Percentiles rank a stretch among this genome's conserved stretches.
phyloP scores from a whole-genome alignment of 1,140 invertebrate species.

The Euwallacea fornicatus region DNA sequence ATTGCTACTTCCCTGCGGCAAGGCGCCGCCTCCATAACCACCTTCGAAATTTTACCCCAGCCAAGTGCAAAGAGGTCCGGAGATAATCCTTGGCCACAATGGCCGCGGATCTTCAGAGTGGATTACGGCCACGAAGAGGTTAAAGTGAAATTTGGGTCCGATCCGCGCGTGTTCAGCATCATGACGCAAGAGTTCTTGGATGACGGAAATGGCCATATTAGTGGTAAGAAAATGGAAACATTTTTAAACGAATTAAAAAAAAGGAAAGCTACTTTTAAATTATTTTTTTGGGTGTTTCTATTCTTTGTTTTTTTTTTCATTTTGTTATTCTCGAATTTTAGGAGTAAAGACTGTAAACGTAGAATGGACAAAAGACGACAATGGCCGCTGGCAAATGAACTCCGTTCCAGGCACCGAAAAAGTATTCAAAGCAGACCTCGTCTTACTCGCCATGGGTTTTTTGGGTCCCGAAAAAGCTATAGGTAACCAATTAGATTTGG shows the following conservation, averaged over 20 bases:
- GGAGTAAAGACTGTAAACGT: slow-evolving; percentile 84
- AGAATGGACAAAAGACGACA: slow-evolving; percentile 91
- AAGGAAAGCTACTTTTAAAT: not conserved
- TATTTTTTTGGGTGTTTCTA: too few relatives aligned
- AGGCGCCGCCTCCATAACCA: slow-evolving; percentile 93
- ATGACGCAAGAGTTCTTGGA: slow-evolving; percentile 94
- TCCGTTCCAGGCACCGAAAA: slow-evolving; percentile 83
- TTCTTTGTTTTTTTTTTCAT: too few relatives aligned
- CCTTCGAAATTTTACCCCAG: slow-evolving; percentile 96
- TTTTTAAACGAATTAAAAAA: not conserved
- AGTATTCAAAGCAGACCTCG: slow-evolving; percentile 86
- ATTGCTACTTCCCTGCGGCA: slow-evolving; percentile 96
- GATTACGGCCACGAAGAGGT: slow-evolving; percentile 98
- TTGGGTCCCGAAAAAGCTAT: slow-evolving; percentile 93
- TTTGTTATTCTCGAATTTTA: not conserved
- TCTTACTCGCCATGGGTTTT: slow-evolving; percentile 98
- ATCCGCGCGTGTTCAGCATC: slow-evolving; percentile 92
- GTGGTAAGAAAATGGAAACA: slow-evolving; percentile 57
- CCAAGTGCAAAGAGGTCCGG: slow-evolving; percentile 76
- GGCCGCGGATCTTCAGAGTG: slow-evolving; percentile 93
- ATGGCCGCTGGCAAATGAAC: slow-evolving; percentile 92
- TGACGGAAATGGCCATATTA: slow-evolving; percentile 86
- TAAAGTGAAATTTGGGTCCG: slow-evolving; percentile 84
- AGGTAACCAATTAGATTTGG: slow-evolving; percentile 79
- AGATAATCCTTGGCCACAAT: slow-evolving; percentile 98